A percentile compares a stretch with the other conserved stretches of the same genome.
Conservation (phyloP, 2,888 invertebrate species). For the Unio pictorum region DNA sequence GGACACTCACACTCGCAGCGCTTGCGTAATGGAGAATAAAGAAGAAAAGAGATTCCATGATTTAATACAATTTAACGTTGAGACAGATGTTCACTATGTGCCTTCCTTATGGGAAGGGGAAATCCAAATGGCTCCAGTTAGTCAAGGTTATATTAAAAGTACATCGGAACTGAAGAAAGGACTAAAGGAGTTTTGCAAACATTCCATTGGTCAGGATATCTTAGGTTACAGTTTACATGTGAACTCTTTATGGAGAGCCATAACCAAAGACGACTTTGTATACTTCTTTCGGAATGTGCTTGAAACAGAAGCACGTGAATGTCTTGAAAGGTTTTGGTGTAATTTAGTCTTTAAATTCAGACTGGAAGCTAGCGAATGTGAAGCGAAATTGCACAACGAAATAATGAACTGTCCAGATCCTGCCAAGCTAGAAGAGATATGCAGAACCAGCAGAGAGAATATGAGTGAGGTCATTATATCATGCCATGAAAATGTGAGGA, state of each 20-base stretch:
- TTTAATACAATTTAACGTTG: slow-evolving; percentile 9
- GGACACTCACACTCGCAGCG: neutral
- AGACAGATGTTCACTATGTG: slow-evolving; percentile 3
- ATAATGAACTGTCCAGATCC: too few relatives aligned
- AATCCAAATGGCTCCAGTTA: slow-evolving; percentile 13
- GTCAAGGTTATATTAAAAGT: slow-evolving; percentile 5
- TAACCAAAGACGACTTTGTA: slow-evolving; percentile 4
- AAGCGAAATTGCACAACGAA: too few relatives aligned
- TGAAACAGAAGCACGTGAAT: slow-evolving; percentile 7
- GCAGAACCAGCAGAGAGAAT: too few relatives aligned
- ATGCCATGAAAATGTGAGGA: too few relatives aligned
- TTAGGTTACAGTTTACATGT: too few relatives aligned
- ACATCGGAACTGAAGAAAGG: neutral
- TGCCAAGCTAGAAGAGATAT: too few relatives aligned
- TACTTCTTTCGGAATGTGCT: slow-evolving; percentile 8
- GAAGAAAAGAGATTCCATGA: slow-evolving; percentile 4
- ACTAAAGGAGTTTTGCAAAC: neutral
- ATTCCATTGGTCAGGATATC: neutral
- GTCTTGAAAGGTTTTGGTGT: neutral
- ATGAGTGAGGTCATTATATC: too few relatives aligned
- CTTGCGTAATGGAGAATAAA: slow-evolving; percentile 2
- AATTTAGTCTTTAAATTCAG: neutral
- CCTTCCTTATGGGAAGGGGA: slow-evolving; percentile 10
- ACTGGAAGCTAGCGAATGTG: neutral
- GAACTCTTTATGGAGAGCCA: slow-evolving; percentile 3